Percentiles rank a stretch among this genome's conserved stretches.
Conservation (phyloP, 2,797 vertebrate genomes). For the Rhyacichthys aspro region DNA sequence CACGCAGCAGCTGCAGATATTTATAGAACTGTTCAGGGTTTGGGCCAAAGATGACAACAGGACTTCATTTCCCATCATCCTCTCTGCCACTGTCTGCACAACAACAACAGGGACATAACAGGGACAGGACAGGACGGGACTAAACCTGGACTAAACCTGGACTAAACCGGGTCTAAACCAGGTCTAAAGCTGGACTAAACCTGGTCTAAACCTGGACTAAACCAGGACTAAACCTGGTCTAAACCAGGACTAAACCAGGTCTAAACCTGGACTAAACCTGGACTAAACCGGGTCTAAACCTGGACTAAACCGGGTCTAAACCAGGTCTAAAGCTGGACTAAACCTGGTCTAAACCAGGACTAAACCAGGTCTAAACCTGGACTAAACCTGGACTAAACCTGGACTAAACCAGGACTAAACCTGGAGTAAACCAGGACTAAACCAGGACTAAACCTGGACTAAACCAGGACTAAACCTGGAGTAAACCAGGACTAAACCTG, state of each 20-base stretch:
- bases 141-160: background rate
- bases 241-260: background rate
- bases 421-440: background rate
- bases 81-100: background rate
- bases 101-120: too few species aligned
- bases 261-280: background rate
- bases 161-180: background rate
- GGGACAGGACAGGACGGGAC: background rate
- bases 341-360: background rate
- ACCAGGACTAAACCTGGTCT: background rate
- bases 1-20: background rate
- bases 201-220: background rate
- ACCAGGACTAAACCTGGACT: background rate
- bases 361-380: background rate
- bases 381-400: too few species aligned
- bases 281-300: background rate
- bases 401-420: too few species aligned
- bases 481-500: background rate
- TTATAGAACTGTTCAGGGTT: background rate
- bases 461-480: background rate
- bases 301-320: background rate
- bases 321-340: background rate
- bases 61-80: slow-evolving; percentile 4
- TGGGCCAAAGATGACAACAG: too few species aligned
- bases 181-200: background rate